These are phyloP conservation scores for Theretra japonica DNA, from an alignment of 2,888 invertebrate species.

Conservation along the genomic window DNA sequence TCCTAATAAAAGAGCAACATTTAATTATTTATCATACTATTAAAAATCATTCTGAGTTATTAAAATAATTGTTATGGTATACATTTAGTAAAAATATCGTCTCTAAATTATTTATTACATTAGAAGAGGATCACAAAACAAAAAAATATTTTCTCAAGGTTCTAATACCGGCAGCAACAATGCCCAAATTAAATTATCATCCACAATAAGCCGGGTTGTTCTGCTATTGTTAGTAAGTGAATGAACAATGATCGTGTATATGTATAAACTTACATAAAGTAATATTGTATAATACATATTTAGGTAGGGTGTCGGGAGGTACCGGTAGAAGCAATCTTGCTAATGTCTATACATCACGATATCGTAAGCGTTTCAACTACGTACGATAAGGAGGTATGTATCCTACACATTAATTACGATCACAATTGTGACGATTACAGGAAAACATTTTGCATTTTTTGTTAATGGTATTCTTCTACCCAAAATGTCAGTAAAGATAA, in stretches of 20 bases:
- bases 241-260: slow-evolving; percentile 53
- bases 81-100: too few species aligned
- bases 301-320: slow-evolving; percentile 31
- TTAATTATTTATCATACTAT: too few species aligned
- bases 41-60: too few species aligned
- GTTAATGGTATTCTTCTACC: too few species aligned
- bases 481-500: background rate
- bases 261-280: slow-evolving; percentile 40
- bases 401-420: slow-evolving; percentile 18
- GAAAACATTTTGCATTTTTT: slow-evolving; percentile 5
- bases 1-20: too few species aligned
- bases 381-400: background rate
- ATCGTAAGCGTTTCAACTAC: slow-evolving; percentile 18
- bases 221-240: slow-evolving; percentile 34
- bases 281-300: slow-evolving; percentile 49
- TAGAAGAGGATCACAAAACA: too few species aligned
- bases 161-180: background rate
- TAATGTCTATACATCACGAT: slow-evolving; percentile 11
- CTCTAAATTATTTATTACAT: too few species aligned
- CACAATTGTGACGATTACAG: background rate
- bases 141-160: too few species aligned
- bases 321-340: slow-evolving; percentile 33
- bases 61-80: too few species aligned
- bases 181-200: slow-evolving; percentile 19
- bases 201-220: slow-evolving; percentile 17